Percentiles rank a stretch among this genome's conserved stretches.
Conservation (phyloP, 2,888 invertebrate species). For the Shargacucullia verbasci region DNA sequence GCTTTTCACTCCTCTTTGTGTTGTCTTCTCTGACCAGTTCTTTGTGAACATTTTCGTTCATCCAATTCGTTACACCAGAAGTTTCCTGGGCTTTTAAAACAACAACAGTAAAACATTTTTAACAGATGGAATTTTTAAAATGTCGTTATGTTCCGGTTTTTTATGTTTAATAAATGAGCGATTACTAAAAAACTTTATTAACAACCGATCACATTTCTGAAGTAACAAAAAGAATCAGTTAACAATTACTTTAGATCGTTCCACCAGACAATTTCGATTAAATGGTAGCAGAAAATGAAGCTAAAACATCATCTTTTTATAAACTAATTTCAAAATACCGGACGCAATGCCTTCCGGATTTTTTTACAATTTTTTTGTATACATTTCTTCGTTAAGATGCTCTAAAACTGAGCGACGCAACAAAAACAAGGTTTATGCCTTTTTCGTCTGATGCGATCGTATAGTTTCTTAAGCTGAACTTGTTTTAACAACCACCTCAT, state of each 20-base stretch:
- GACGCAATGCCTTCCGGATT: conserved; percentile 21
- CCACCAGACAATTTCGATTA: conserved; percentile 25
- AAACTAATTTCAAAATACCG: conserved; percentile 33
- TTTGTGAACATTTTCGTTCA: too few species aligned
- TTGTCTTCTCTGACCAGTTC: too few species aligned
- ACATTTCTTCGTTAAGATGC: conserved; percentile 63
- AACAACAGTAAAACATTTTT: neutral
- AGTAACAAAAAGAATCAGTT: neutral
- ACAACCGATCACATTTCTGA: conserved; percentile 4
- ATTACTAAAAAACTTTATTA: conserved; percentile 2
- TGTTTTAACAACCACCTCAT: conserved; percentile 30
- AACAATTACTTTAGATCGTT: conserved; percentile 11
- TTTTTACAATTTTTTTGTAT: conserved; percentile 47
- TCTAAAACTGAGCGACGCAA: conserved; percentile 56
- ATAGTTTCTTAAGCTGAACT: conserved; percentile 47
- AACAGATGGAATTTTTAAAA: neutral
- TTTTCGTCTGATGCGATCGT: conserved; percentile 49
- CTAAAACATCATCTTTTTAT: conserved; percentile 27
- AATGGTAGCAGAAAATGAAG: conserved; percentile 35
- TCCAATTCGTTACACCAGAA: too few species aligned
- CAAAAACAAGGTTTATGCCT: conserved; percentile 48
- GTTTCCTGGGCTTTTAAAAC: too few species aligned
- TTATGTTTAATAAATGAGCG: neutral
- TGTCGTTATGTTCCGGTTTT: neutral
- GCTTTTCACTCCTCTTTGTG: too few species aligned